phyloP scores from a whole-genome alignment of 2,888 invertebrate genomes.

The Eurytoma adleriae region DNA sequence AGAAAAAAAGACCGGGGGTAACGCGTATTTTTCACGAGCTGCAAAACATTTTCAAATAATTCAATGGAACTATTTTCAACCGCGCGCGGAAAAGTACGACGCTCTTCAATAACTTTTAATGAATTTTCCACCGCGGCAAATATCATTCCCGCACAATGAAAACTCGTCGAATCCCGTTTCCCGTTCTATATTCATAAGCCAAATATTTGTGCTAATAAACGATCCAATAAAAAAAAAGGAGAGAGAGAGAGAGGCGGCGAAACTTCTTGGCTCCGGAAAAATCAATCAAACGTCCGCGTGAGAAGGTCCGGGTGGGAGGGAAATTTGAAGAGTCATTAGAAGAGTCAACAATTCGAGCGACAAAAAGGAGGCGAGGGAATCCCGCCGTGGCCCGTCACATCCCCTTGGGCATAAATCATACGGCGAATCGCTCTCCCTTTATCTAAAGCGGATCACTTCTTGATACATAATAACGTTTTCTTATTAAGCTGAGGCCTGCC shows the following conservation, averaged over 20 bases:
- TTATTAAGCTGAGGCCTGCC: constrained; percentile 55
- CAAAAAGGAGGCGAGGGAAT: constrained; percentile 22
- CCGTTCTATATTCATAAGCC: constrained; percentile 37
- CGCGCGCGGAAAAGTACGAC: no score
- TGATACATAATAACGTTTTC: constrained; percentile 62
- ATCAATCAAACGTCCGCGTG: constrained; percentile 45
- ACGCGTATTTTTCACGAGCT: no score
- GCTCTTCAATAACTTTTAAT: background rate
- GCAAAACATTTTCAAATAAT: no score
- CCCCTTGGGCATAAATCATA: constrained; percentile 58
- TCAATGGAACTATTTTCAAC: no score
- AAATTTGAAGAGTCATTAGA: constrained; percentile 45
- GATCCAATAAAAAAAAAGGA: constrained; percentile 18
- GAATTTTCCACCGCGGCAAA: background rate
- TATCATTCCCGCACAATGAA: background rate
- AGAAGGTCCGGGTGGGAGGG: background rate
- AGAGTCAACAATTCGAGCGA: constrained; percentile 39
- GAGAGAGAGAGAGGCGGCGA: no score
- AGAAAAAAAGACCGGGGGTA: no score
- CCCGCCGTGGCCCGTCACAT: background rate
- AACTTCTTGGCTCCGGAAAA: constrained; percentile 2
- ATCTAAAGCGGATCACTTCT: constrained; percentile 61
- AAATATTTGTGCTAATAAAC: constrained; percentile 42
- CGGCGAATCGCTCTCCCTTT: constrained; percentile 43
- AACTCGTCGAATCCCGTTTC: background rate